Evolutionary conservation across 35 echinoderm and acorn worm species (phyloP).

Genomic region (Apostichopus parvimensis): DNA sequence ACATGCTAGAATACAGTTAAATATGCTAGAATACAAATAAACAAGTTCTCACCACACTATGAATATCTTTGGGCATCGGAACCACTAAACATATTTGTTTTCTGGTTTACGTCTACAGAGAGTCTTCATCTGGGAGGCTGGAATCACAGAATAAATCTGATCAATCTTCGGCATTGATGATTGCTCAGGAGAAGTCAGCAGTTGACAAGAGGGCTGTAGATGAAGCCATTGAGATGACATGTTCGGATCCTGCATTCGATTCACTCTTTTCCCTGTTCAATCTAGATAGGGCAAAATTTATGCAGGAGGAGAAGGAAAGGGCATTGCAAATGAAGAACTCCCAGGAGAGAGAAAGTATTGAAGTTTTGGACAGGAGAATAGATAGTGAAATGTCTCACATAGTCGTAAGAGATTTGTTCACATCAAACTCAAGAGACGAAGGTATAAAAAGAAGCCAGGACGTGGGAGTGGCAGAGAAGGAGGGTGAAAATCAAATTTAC

Average conservation of each 20-base stretch:
- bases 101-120: background rate
- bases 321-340: background rate
- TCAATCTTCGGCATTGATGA: background rate
- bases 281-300: conserved; percentile 67
- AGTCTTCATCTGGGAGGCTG: background rate
- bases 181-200: background rate
- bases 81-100: too few species aligned
- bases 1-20: too few species aligned
- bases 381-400: background rate
- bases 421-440: background rate
- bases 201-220: conserved; percentile 42
- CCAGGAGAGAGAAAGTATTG: background rate
- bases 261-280: conserved; percentile 86
- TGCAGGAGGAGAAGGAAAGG: conserved; percentile 37
- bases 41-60: too few species aligned
- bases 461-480: background rate
- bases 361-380: background rate
- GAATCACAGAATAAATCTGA: background rate
- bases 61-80: too few species aligned
- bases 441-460: background rate
- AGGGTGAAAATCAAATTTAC: background rate
- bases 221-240: conserved; percentile 66
- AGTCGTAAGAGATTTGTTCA: background rate
- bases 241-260: conserved; percentile 77
- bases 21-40: too few species aligned